Evolutionary conservation across 1,140 invertebrate genomes (phyloP).

Genomic region (Matsumurasca onukii): DNA sequence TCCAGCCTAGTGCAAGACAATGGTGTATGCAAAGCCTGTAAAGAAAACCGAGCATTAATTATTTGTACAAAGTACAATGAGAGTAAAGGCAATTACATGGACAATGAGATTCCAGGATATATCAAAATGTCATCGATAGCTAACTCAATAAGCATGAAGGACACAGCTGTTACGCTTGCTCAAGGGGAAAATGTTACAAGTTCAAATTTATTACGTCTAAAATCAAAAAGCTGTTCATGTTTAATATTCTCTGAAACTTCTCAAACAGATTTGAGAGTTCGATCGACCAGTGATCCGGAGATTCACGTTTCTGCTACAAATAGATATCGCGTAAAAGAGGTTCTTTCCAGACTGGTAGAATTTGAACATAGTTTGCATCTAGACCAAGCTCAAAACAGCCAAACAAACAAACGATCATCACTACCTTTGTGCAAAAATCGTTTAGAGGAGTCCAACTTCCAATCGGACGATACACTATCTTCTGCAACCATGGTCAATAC

Average conservation of each 20-base stretch:
- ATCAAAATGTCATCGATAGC: constrained; percentile 9
- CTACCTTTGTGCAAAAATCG: neutral
- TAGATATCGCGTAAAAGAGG: neutral
- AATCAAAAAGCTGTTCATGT: neutral
- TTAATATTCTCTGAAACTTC: neutral
- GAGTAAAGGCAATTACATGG: no score
- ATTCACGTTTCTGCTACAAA: neutral
- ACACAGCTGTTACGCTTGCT: no score
- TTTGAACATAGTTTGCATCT: neutral
- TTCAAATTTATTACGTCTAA: neutral
- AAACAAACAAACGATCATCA: neutral
- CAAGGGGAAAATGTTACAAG: no score
- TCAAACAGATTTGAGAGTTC: neutral
- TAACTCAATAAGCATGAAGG: neutral
- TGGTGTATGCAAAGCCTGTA: no score
- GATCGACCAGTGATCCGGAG: constrained; percentile 6
- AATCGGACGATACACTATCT: neutral
- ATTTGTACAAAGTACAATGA: no score
- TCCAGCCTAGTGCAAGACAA: no score
- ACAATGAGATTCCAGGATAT: neutral
- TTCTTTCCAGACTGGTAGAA: neutral
- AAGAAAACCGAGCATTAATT: no score
- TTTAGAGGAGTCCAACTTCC: neutral
- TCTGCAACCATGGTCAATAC: constrained; percentile 4
- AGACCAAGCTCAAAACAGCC: neutral